Conservation (phyloP, 2,888 invertebrate genomes). For the Anodontia alba region DNA sequence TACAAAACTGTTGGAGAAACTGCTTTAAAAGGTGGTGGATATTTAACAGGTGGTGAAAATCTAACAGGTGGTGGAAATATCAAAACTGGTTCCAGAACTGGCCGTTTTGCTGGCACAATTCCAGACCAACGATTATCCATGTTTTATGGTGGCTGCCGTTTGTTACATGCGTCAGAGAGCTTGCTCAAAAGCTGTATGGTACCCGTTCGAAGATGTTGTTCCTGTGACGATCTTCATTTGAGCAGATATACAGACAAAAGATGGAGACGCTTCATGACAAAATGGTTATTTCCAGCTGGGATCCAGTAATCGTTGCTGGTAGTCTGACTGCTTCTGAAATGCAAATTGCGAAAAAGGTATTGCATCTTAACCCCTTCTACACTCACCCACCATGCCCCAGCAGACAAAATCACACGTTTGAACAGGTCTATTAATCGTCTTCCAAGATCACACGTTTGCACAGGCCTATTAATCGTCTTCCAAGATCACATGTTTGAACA, state of each 20-base stretch:
- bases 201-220: background rate
- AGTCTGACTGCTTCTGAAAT: background rate
- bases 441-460: no score
- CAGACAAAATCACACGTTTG: no score
- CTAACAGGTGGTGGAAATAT: no score
- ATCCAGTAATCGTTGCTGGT: background rate
- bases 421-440: no score
- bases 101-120: background rate
- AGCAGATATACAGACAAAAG: background rate
- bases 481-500: no score
- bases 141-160: background rate
- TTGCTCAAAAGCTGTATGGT: background rate
- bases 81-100: no score
- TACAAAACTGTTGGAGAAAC: no score
- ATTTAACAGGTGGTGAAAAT: no score
- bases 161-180: background rate
- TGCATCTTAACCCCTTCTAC: no score
- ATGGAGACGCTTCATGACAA: background rate
- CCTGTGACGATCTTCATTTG: background rate
- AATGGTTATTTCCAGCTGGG: background rate
- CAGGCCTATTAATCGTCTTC: no score
- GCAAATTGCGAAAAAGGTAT: background rate
- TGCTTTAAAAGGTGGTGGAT: no score
- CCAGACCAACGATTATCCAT: background rate
- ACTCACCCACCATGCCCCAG: no score